phyloP scores from a whole-genome alignment of 2,888 invertebrate species.

The Asteroscopus sphinx region DNA sequence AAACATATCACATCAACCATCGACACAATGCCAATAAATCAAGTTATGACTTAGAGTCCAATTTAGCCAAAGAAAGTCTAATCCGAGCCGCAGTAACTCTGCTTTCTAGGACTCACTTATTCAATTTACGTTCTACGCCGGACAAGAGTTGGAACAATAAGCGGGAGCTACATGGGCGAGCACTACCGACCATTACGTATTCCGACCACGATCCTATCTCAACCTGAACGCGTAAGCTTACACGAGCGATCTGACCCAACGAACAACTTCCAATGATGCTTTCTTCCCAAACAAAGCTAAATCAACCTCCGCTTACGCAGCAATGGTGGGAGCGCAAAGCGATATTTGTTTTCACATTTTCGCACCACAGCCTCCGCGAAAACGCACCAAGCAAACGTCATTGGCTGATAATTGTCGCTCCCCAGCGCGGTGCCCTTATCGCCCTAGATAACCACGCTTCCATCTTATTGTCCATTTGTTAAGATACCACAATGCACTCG shows the following conservation, averaged over 20 bases:
- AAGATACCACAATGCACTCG: slow-evolving; percentile 87
- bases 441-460: slow-evolving; percentile 86
- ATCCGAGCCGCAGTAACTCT: slow-evolving; percentile 63
- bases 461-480: slow-evolving; percentile 86
- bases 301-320: slow-evolving; percentile 40
- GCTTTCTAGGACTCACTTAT: slow-evolving; percentile 75
- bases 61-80: slow-evolving; percentile 67
- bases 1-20: slow-evolving; percentile 57
- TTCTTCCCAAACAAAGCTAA: slow-evolving; percentile 5
- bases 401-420: slow-evolving; percentile 87
- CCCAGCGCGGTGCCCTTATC: slow-evolving; percentile 79
- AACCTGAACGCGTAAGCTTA: slow-evolving; percentile 54
- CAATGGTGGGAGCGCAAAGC: slow-evolving; percentile 58
- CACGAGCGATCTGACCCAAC: slow-evolving; percentile 36
- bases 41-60: slow-evolving; percentile 72
- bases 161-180: slow-evolving; percentile 81
- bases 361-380: slow-evolving; percentile 55
- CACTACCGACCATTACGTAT: slow-evolving; percentile 88
- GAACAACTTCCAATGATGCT: slow-evolving; percentile 47
- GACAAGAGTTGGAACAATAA: slow-evolving; percentile 76
- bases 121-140: slow-evolving; percentile 77
- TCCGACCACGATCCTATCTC: slow-evolving; percentile 80
- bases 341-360: slow-evolving; percentile 28
- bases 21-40: slow-evolving; percentile 61
- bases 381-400: slow-evolving; percentile 70